Percentiles rank a stretch among this genome's conserved stretches.
These are phyloP conservation scores for Sclerodermus sp. DNA, from an alignment of 2,888 invertebrate genomes.

Conservation along the genomic window DNA sequence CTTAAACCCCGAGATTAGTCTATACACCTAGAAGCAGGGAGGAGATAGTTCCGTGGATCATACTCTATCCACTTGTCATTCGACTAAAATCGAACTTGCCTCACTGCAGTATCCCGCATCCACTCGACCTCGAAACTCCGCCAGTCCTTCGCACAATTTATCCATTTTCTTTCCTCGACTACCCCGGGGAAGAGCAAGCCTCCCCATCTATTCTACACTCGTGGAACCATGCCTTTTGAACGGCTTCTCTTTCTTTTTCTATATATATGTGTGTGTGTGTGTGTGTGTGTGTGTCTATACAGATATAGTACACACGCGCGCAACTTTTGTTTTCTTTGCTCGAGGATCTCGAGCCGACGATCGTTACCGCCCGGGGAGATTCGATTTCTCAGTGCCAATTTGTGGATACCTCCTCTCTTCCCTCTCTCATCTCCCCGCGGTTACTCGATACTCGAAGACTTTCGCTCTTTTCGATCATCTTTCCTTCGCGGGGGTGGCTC, in stretches of 20 bases:
- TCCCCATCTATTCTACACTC: not conserved
- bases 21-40: conserved; percentile 15
- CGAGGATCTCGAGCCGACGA: not conserved
- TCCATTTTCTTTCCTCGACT: conserved; percentile 3
- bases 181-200: not conserved
- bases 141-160: not conserved
- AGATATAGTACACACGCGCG: too few relatives aligned
- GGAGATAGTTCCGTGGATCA: conserved; percentile 28
- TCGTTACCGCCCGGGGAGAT: conserved; percentile 12
- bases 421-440: too few relatives aligned
- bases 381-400: conserved; percentile 21
- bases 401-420: conserved; percentile 15
- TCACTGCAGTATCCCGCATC: conserved; percentile 36
- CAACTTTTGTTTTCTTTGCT: too few relatives aligned
- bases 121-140: conserved; percentile 24
- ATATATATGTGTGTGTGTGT: too few relatives aligned
- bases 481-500: too few relatives aligned
- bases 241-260: too few relatives aligned
- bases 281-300: too few relatives aligned
- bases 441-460: not conserved
- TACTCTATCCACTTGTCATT: conserved; percentile 29
- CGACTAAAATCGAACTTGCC: conserved; percentile 34
- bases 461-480: not conserved
- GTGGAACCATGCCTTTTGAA: too few relatives aligned
- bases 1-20: conserved; percentile 31